These are phyloP conservation scores for Chlorops oryzae DNA, from an alignment of 1,140 invertebrate genomes.

Conservation along the genomic window DNA sequence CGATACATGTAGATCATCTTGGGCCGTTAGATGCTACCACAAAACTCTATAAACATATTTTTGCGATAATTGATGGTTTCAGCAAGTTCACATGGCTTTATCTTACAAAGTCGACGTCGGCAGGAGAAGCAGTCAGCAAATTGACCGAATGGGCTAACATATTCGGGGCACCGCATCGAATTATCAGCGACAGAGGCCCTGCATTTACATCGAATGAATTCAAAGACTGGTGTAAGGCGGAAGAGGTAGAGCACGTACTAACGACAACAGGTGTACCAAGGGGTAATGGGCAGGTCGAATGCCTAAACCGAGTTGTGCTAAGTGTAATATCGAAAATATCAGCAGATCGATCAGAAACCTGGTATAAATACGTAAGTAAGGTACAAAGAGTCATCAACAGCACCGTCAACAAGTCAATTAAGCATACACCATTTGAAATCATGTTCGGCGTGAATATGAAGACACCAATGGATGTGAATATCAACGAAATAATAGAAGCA, in stretches of 20 bases:
- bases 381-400: background rate
- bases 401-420: background rate
- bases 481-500: too few species aligned
- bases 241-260: slow-evolving; percentile 21
- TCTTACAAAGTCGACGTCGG: slow-evolving; percentile 2
- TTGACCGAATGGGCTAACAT: slow-evolving; percentile 15
- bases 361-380: background rate
- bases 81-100: slow-evolving; percentile 25
- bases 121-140: background rate
- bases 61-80: slow-evolving; percentile 27
- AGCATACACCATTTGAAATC: slow-evolving; percentile 10
- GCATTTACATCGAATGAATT: slow-evolving; percentile 22
- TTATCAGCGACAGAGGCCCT: slow-evolving; percentile 19
- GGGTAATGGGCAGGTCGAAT: slow-evolving; percentile 24
- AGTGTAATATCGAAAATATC: slow-evolving; percentile 7
- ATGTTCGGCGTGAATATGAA: slow-evolving; percentile 19
- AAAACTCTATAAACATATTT: slow-evolving; percentile 27
- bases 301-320: background rate
- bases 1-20: slow-evolving; percentile 13
- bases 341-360: background rate
- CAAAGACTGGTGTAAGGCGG: slow-evolving; percentile 23
- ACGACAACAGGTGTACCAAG: slow-evolving; percentile 33
- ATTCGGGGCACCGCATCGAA: slow-evolving; percentile 35
- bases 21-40: slow-evolving; percentile 28
- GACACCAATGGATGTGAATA: too few species aligned